Evolutionary conservation across 2,888 invertebrate genomes (phyloP), one percentile per base, ranked within the genome.

Genomic region (Fissipunctia ypsillon): DNA sequence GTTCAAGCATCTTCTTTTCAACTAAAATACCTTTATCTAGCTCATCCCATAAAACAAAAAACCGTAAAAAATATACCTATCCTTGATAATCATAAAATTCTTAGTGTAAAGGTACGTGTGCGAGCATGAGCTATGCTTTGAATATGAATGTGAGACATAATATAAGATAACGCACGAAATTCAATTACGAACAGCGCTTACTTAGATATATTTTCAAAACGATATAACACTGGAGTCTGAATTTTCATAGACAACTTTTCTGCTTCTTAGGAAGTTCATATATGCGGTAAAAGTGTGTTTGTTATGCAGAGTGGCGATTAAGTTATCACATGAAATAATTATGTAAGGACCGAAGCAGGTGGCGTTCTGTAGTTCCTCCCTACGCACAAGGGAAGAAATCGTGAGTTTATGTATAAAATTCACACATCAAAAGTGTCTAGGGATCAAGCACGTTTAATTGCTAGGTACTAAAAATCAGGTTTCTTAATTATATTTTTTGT

Each of bases 131-230:
- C 28, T 63, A 64, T 67, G 78, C 69, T 66, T 59, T 77, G 86
- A 84, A 88, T 88, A 88, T 70, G 57, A 86, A 86, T 87, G 69
- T 19, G 25, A 73, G 22, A 35, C 31, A 35, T 74, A 83, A 72
- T 75, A 70, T 75, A 69, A 73, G 88, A 88, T 88, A 87, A 84
- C 79, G 76, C 73, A 80, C 73, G 77, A 69, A 84, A 86, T 88
- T 83, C 79, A 83, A 87, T 87, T 88, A 80, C 31, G 56, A 60
- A 38, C 50, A 65, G 3, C 54, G 19, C 67, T 54, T 31, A 25
- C 66, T 72, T 66, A 57, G 3, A 63, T 67, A 56, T 80, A 57
- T 66, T 78, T 60, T 10, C 12, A 60, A 68, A 82, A 64, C 5
- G 31, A 60, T 63, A 35, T 31, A 31, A 54, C 5, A 50, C 35